Evolutionary conservation across 2,888 invertebrate genomes (phyloP), one percentile per base, ranked within the genome.

Genomic region (Macropis europaea): DNA sequence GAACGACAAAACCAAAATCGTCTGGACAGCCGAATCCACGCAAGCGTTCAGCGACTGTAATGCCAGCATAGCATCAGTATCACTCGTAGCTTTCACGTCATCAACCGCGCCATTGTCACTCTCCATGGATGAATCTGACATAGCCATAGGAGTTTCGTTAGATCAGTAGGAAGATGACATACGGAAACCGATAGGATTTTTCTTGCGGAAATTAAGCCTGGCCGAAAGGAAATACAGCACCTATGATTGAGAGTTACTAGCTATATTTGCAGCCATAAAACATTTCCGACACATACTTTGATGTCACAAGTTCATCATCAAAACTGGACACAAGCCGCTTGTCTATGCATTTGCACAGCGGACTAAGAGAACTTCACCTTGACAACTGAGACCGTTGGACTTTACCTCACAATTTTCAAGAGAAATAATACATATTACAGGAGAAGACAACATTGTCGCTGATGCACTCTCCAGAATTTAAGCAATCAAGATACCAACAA

Each of bases 251-350:
- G 47, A 57, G 24, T n/a, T 57, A 2, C 24, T 34, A 3, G 36
- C 57, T 0, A 48, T 74, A 2, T 70, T 40, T 36, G 40, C 48
- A 0, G 42, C 60, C 0, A 30, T 74, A 1, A 67, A 74, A 40
- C 19, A 53, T 24, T 74, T 74, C 17, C 19, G 50, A 26, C 56
- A 70, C 19, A 24, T 57, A 1, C 1, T 70, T 1, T 59, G 70
- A 11, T 32, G 54, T 13, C 45, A 63, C 11, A 13, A 30, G 2
- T 74, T 74, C 32, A 26, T 40, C 0, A 60, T 71, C 3, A 47
- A 45, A n/a, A 74, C 74, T 0, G 70, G 71, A 32, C 74, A 74
- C 28, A 62, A 63, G 9, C 56, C 74, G 1, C 6, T 70, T 7
- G 42, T 30, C 0, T 53, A 54, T 7, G 60, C 53, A 2, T 74